Evolutionary conservation across 2,888 invertebrate genomes (phyloP).

Genomic region (Cyrtodaria siliqua): DNA sequence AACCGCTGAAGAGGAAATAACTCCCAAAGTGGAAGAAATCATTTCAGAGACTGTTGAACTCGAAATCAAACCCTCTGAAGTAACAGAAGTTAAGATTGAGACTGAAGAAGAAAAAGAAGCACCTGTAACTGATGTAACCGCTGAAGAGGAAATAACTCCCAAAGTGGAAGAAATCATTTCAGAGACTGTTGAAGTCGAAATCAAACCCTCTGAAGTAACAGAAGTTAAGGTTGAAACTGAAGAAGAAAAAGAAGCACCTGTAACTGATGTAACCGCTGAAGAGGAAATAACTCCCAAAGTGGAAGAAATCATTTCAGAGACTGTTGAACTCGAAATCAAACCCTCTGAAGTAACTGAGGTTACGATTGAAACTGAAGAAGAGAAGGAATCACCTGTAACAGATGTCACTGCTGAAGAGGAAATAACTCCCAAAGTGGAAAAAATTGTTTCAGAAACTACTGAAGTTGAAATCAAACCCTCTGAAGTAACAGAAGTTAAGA

Average conservation of each 20-base stretch:
- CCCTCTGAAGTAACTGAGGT: slow-evolving; percentile 6
- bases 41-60: slow-evolving; percentile 10
- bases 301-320: slow-evolving; percentile 16
- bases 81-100: slow-evolving; percentile 14
- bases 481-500: slow-evolving; percentile 14
- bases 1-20: slow-evolving; percentile 10
- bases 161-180: slow-evolving; percentile 17
- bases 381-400: slow-evolving; percentile 6
- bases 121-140: slow-evolving; percentile 20
- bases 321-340: slow-evolving; percentile 12
- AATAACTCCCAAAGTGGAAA: slow-evolving; percentile 19
- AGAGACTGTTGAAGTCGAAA: slow-evolving; percentile 23
- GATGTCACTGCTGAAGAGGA: slow-evolving; percentile 1
- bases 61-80: slow-evolving; percentile 17
- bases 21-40: slow-evolving; percentile 31
- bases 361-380: slow-evolving; percentile 20
- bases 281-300: slow-evolving; percentile 8
- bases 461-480: slow-evolving; percentile 27
- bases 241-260: slow-evolving; percentile 19
- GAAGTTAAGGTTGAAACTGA: slow-evolving; percentile 9
- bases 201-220: slow-evolving; percentile 14
- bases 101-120: slow-evolving; percentile 21
- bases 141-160: slow-evolving; percentile 4
- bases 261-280: slow-evolving; percentile 14
- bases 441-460: slow-evolving; percentile 19